Conservation (phyloP, 2,113 vertebrate species). For the Stictonetta naevosa region DNA sequence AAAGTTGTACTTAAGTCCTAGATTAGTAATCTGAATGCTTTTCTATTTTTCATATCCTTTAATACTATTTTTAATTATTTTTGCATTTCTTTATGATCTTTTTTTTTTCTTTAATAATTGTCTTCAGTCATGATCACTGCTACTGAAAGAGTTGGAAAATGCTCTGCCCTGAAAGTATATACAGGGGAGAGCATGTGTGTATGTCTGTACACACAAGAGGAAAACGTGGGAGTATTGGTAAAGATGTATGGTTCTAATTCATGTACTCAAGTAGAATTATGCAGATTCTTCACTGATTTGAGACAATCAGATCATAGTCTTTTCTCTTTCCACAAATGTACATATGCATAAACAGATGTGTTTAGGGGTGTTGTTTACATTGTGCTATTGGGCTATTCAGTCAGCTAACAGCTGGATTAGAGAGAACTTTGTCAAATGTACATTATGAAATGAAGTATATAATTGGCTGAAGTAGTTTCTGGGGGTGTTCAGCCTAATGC, state of each 20-base stretch:
- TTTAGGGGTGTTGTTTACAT: constrained; percentile 14
- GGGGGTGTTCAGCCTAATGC: constrained; percentile 25
- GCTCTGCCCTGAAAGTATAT: background rate
- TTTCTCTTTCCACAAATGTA: background rate
- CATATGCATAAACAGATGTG: background rate
- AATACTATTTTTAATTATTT: background rate
- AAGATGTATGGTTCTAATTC: background rate
- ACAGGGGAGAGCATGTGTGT: fast-evolving
- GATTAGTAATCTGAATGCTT: background rate
- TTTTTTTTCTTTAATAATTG: background rate
- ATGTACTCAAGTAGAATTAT: background rate
- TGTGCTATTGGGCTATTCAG: constrained; percentile 23
- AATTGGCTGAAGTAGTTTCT: constrained; percentile 59
- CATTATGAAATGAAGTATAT: constrained; percentile 46
- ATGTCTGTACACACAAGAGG: background rate
- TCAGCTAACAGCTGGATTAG: constrained; percentile 58
- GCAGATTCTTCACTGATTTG: background rate
- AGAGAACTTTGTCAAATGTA: constrained; percentile 41
- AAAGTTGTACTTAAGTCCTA: background rate
- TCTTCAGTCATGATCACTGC: background rate
- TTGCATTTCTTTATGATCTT: background rate
- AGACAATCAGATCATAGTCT: background rate
- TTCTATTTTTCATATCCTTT: background rate
- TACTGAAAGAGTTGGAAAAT: background rate
- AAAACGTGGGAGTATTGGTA: background rate